phyloP scores from a whole-genome alignment of 2,888 invertebrate genomes.

The Cosmia pyralina region DNA sequence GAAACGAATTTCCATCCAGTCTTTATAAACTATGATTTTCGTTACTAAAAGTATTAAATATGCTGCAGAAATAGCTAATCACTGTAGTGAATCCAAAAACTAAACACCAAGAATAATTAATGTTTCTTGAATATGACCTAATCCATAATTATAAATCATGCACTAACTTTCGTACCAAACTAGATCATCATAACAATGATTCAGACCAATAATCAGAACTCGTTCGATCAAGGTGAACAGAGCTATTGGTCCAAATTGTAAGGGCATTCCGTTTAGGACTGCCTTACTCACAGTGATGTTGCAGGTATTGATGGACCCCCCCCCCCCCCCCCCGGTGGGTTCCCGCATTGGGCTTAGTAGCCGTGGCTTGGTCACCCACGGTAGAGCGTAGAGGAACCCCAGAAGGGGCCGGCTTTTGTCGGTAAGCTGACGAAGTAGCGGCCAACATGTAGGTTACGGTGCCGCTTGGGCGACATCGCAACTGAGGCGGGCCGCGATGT shows the following conservation, averaged over 20 bases:
- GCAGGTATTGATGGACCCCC: constrained; percentile 39
- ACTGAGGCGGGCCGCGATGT: too few species aligned
- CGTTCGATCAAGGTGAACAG: constrained; percentile 55
- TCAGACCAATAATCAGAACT: constrained; percentile 43
- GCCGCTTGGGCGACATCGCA: too few species aligned
- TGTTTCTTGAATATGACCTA: constrained; percentile 4
- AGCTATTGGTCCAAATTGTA: constrained; percentile 44
- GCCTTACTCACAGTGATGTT: constrained; percentile 48
- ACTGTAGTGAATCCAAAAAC: background rate
- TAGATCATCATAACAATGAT: constrained; percentile 35
- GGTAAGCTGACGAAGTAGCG: too few species aligned
- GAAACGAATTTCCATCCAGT: constrained; percentile 11
- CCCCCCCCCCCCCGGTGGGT: too few species aligned
- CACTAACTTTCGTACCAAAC: constrained; percentile 30
- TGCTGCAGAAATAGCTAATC: too few species aligned
- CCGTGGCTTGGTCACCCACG: too few species aligned
- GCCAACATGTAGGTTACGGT: too few species aligned
- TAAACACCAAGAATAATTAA: background rate
- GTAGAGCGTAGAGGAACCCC: too few species aligned
- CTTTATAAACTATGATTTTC: background rate
- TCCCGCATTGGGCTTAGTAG: too few species aligned
- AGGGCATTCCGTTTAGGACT: constrained; percentile 52
- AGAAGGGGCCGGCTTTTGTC: too few species aligned
- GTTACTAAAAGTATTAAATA: background rate
- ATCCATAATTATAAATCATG: constrained; percentile 2